phyloP scores from a whole-genome alignment of 92 coral and sea anemone genomes.

The Palythoa grandiflora region DNA sequence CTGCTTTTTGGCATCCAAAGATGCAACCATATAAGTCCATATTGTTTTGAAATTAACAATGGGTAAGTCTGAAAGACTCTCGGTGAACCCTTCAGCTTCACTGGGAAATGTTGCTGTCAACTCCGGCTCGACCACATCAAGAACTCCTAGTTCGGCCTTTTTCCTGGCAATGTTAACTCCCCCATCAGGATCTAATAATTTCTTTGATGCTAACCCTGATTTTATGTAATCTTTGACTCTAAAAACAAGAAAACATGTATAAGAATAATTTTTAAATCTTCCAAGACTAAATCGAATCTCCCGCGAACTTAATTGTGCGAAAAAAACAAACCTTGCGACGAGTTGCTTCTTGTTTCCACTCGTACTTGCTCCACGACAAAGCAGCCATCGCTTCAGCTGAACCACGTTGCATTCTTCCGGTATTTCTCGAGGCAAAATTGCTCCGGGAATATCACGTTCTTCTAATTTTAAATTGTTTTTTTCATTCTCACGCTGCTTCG shows the following conservation, averaged over 20 bases:
- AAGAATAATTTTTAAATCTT: conserved; percentile 12
- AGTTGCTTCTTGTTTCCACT: conserved; percentile 60
- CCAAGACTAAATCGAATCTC: conserved; percentile 2
- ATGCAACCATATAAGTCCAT: conserved; percentile 54
- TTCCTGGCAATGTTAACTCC: conserved; percentile 23
- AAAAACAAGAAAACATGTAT: conserved; percentile 23
- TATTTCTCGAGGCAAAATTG: conserved; percentile 54
- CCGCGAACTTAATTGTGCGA: conserved; percentile 25
- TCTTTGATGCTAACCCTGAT: conserved; percentile 1
- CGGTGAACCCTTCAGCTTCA: conserved; percentile 29
- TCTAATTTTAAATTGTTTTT: background rate
- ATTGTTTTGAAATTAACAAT: conserved; percentile 36
- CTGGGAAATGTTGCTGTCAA: conserved; percentile 21
- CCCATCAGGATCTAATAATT: conserved; percentile 11
- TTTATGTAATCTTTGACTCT: conserved; percentile 29
- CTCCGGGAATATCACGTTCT: conserved; percentile 63
- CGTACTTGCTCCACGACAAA: conserved; percentile 56
- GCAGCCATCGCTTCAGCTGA: conserved; percentile 64
- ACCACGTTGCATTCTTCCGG: conserved; percentile 66
- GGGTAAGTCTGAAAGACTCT: conserved; percentile 15
- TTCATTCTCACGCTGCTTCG: background rate
- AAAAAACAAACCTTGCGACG: conserved; percentile 59
- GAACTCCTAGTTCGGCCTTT: conserved; percentile 31
- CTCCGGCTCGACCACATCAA: conserved; percentile 27
- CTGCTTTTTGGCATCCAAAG: conserved; percentile 49